phyloP scores from a whole-genome alignment of 2,888 invertebrate genomes.

The Globia sparganii region DNA sequence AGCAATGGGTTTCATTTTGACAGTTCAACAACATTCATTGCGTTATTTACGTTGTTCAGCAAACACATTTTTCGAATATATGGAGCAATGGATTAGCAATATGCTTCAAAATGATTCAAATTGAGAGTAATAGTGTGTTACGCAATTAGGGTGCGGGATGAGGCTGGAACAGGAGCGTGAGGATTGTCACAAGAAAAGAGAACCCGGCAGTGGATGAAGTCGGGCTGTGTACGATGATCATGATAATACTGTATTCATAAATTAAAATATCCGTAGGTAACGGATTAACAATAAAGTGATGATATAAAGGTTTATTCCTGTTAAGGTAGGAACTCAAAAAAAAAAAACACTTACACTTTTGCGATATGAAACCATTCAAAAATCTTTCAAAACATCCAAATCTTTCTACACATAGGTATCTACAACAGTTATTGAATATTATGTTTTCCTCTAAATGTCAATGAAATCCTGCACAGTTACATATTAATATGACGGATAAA shows the following conservation, averaged over 20 bases:
- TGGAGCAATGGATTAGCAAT: too few species aligned
- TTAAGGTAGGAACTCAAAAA: neutral
- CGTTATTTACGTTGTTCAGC: too few species aligned
- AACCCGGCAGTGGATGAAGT: neutral
- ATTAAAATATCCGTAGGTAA: neutral
- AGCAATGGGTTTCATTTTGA: too few species aligned
- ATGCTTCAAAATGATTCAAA: too few species aligned
- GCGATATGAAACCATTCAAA: neutral
- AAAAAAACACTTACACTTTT: neutral
- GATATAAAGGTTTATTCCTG: neutral
- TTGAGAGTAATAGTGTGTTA: too few species aligned
- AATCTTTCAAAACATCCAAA: neutral
- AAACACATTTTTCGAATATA: too few species aligned
- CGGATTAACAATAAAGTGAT: neutral
- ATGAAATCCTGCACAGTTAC: slow-evolving; percentile 36
- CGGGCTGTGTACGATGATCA: too few species aligned
- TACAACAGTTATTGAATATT: neutral
- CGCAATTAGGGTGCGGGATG: too few species aligned
- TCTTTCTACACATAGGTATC: neutral
- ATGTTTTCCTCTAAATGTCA: slow-evolving; percentile 33
- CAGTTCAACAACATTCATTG: too few species aligned
- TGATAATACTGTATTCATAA: neutral
- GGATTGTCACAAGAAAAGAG: neutral
- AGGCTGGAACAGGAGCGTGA: neutral
- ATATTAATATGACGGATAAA: slow-evolving; percentile 45